phyloP scores from a whole-genome alignment of 1,140 invertebrate species.

The Dysdera silvatica region DNA sequence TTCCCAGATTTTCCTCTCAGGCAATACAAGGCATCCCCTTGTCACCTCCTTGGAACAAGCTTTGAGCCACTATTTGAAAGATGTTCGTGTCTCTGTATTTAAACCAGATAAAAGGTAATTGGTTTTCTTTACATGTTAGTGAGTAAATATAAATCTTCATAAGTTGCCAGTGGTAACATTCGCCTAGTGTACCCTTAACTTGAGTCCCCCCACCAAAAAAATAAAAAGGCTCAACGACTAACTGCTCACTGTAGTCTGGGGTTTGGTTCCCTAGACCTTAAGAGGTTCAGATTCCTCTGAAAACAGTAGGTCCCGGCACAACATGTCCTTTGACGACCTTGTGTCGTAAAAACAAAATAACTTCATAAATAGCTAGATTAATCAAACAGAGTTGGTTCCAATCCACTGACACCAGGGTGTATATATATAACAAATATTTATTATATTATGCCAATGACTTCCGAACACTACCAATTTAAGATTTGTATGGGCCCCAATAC shows the following conservation, averaged over 20 bases:
- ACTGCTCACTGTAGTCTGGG: neutral
- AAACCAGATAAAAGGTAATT: constrained; percentile 45
- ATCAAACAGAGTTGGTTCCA: no score
- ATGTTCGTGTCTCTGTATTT: constrained; percentile 40
- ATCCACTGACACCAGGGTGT: no score
- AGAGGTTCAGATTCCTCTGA: no score
- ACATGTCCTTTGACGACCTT: no score
- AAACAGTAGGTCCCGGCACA: no score
- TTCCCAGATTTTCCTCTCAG: constrained; percentile 60
- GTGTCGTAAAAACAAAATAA: no score
- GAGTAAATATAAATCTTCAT: neutral
- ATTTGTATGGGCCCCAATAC: no score
- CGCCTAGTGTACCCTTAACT: neutral
- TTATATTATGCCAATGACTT: no score
- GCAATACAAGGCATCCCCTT: constrained; percentile 53
- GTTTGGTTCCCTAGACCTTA: neutral
- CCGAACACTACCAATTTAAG: no score
- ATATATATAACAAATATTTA: no score
- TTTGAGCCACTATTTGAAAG: constrained; percentile 49
- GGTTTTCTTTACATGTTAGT: neutral
- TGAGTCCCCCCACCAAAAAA: neutral
- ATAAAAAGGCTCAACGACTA: neutral
- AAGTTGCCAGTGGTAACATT: neutral
- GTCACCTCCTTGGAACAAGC: constrained; percentile 59
- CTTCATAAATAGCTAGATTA: no score